Conservation (phyloP, 2,888 invertebrate genomes). For the Trissoscelio sp. region DNA sequence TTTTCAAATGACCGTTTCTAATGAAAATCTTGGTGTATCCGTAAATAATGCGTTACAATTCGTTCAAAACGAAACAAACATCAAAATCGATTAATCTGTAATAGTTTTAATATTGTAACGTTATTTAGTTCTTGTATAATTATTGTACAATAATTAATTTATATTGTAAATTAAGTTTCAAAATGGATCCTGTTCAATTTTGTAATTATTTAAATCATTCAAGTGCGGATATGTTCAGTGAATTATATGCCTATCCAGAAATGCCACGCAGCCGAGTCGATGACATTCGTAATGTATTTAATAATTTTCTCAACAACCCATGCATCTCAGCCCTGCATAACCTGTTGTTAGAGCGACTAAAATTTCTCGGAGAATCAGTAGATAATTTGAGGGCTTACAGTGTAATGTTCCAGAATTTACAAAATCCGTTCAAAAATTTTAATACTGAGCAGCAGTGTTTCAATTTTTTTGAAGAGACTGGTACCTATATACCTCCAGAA, state of each 20-base stretch:
- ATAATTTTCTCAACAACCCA: conserved; percentile 12
- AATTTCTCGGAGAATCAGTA: conserved; percentile 28
- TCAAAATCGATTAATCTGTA: neutral
- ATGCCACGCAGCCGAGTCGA: conserved; percentile 37
- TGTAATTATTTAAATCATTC: neutral
- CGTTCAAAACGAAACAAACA: conserved; percentile 3
- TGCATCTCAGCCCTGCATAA: conserved; percentile 4
- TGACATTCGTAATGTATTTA: conserved; percentile 39
- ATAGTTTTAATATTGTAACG: neutral
- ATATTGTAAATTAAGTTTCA: neutral
- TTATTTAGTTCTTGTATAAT: conserved; percentile 1
- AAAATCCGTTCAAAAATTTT: conserved; percentile 40
- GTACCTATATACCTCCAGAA: conserved; percentile 18
- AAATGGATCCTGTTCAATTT: conserved; percentile 29
- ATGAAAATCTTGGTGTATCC: conserved; percentile 4
- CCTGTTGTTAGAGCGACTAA: conserved; percentile 35
- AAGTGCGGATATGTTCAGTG: conserved; percentile 19
- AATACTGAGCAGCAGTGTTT: conserved; percentile 59
- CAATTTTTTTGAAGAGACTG: conserved; percentile 15
- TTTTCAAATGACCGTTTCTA: neutral
- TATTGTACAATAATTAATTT: neutral
- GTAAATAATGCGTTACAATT: conserved; percentile 31
- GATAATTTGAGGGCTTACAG: conserved; percentile 39
- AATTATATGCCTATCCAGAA: conserved; percentile 14
- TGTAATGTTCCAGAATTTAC: conserved; percentile 25